Base-by-base conservation (phyloP, 2,797 vertebrate species). In the Trachops cirrhosus region DNA sequence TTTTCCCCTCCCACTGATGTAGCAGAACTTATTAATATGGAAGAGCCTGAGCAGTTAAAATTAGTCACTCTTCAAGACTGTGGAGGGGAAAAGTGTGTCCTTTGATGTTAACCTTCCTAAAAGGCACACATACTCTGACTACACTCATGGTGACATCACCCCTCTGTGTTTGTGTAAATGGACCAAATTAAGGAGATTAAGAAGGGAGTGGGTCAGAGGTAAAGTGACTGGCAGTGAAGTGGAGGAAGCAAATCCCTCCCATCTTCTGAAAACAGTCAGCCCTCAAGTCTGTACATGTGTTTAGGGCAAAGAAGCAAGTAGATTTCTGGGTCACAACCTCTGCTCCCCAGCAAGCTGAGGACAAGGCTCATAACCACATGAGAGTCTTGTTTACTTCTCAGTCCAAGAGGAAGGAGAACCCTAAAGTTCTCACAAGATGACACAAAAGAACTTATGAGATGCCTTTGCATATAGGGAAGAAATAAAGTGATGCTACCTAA, bases 41-140 rank as follows among this genome's bases (percentile, higher is more conserved):
- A 89, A 90, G 52, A 68, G 19, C 7, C 10, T 75, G 29, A 71
- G 22, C n/a, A 59, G 46, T 90, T 84, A 95, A 86, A 87, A 68
- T 95, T 67, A 89, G 68, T 96, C 95, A 94, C 46, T 92, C 37
- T n/a, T 50, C 39, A 87, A 85, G 83, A 95, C 68, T 57, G 26
- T 26, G 46, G 16, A 54, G 59, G 78, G 80, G 44, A 94, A 91
- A 93, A 97, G 6, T 29, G 50, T 54, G 10, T 82, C 77, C 74
- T 96, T 97, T 97, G 96, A 95, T 93, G 91, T 95, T 96, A 89
- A 67, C 87, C 71, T 95, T 94, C 70, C 41, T 93, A 86, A 94
- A 94, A 94, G 88, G 34, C n/a, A 68, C 39, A 92, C 73, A 83
- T 62, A 64, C n/a, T 8, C 88, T 89, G 86, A 90, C 37, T 84